Conservation (phyloP, 2,888 invertebrate genomes). For the Heteromurus nitidus region DNA sequence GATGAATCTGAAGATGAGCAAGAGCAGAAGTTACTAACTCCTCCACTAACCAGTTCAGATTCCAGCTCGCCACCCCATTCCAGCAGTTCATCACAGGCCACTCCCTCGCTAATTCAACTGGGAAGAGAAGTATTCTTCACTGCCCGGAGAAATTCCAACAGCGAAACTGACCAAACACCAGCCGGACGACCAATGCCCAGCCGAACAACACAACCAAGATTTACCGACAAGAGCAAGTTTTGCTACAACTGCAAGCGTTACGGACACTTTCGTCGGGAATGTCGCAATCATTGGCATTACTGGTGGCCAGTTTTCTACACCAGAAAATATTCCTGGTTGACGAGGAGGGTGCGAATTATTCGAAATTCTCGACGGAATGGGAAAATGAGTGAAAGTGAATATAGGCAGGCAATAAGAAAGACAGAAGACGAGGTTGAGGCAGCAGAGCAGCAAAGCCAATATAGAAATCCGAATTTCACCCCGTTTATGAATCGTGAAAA, state of each 20-base stretch:
- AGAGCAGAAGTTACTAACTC: no score
- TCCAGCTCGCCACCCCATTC: no score
- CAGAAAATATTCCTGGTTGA: conserved; percentile 22
- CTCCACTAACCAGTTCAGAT: no score
- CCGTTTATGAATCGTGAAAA: not conserved
- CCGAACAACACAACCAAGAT: not conserved
- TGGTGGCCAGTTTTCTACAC: conserved; percentile 43
- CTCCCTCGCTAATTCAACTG: not conserved
- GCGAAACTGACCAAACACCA: not conserved
- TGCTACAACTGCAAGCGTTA: conserved; percentile 45
- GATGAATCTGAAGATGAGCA: not conserved
- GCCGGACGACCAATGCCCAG: not conserved
- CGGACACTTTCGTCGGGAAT: conserved; percentile 12
- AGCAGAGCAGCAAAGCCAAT: not conserved
- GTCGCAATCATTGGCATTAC: conserved; percentile 2
- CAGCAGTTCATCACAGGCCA: not conserved
- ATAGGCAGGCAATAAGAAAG: not conserved
- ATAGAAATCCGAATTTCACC: not conserved
- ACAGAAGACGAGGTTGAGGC: conserved; percentile 26
- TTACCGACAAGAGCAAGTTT: not conserved
- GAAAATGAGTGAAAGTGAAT: not conserved
- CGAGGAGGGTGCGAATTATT: not conserved
- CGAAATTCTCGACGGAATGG: not conserved
- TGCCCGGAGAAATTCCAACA: not conserved
- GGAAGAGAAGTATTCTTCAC: not conserved